Base-by-base conservation (phyloP, 2,888 invertebrate genomes). In the Galerucella nymphaeae region DNA sequence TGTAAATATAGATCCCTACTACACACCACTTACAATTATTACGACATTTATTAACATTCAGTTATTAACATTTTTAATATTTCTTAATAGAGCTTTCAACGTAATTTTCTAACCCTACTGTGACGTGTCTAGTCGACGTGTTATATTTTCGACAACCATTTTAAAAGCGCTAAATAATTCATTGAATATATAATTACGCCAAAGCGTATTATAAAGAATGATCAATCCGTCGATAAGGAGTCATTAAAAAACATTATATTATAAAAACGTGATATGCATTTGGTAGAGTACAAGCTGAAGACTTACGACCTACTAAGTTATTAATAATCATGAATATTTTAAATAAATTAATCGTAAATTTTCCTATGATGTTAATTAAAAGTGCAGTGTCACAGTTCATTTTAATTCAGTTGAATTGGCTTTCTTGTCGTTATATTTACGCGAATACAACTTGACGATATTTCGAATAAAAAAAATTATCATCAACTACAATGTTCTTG, bases 211-310 rank as follows among this genome's bases (percentile, higher is more conserved):
- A 59, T 59, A 38, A 59, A 59, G n/a, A n/a, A 59, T 50, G 68
- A 68, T 68, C 61, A 68, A 68, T 68, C 61, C 61, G 41, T 50
- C 59, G 68, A 68, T 68, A 68, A 59, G 18, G 38, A 50, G 59
- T 68, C 30, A 68, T 68, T 68, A 68, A 68, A 66, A 66, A 68
- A 68, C 61, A 50, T 68, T 68, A 68, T 62, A 70, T 73, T 73
- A 61, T 11, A 58, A 65, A 57, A 66, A 70, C 73, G 73, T 73
- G 73, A 73, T 73, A 70, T 62, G 70, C 66, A 73, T 73, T 65
- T 48, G 50, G 38, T 59, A 38, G 13, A 45, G 6, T 16, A 30
- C 59, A 38, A 59, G 38, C 30, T 30, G 59, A 59, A 59, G 59
- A 59, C 59, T 38, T 59, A 59, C 59, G 38, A 16, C n/a, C 30